Percentiles rank a stretch among this genome's conserved stretches.
Conservation (phyloP, 2,888 invertebrate species). For the Lacanobia wlatinum region DNA sequence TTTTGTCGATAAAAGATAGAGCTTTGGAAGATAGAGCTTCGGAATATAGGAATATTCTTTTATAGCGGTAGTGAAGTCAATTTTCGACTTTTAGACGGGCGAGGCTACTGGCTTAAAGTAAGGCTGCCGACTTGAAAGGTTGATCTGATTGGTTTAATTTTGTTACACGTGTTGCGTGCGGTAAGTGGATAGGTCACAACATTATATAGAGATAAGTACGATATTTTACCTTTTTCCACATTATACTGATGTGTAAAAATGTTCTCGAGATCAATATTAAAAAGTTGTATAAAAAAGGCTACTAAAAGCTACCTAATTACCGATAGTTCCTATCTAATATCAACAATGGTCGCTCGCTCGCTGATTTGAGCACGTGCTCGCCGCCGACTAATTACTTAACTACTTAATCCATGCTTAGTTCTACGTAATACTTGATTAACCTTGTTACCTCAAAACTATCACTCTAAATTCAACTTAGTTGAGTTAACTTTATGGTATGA, state of each 20-base stretch:
- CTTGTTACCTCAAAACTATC: constrained; percentile 22
- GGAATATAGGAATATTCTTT: no score
- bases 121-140: background rate
- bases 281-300: background rate
- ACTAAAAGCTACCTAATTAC: background rate
- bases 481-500: background rate
- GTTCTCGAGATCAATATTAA: background rate
- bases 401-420: constrained; percentile 52
- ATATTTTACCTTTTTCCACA: no score
- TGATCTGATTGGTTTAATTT: no score
- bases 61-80: no score
- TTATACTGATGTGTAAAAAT: background rate
- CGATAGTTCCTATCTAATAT: constrained; percentile 1
- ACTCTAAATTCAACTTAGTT: constrained; percentile 30
- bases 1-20: no score
- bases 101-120: no score
- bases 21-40: no score
- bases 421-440: constrained; percentile 48
- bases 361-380: constrained; percentile 36
- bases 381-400: constrained; percentile 50
- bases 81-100: background rate
- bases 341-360: constrained; percentile 15
- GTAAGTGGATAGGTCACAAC: no score
- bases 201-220: no score
- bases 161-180: no score